Percentiles rank a stretch among this genome's conserved stretches.
Conservation (phyloP, 2,113 vertebrate species). For the Esox niger region DNA sequence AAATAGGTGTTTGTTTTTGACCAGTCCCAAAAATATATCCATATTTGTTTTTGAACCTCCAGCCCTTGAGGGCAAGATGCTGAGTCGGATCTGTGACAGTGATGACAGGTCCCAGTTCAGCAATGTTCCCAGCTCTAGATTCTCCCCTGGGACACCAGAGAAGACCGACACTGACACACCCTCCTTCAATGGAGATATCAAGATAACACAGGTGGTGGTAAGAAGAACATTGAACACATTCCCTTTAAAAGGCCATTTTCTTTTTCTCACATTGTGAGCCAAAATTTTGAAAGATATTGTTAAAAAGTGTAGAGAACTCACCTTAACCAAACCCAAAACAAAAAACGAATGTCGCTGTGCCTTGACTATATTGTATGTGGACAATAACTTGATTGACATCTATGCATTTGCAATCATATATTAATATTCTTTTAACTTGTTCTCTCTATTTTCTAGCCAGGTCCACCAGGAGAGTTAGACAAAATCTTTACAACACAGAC, state of each 20-base stretch:
- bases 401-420: too few species aligned
- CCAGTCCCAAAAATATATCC: background rate
- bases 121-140: slow-evolving; percentile 35
- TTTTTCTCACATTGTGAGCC: too few species aligned
- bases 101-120: slow-evolving; percentile 56
- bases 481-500: background rate
- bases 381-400: too few species aligned
- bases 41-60: slow-evolving; percentile 17
- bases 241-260: background rate
- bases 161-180: slow-evolving; percentile 41
- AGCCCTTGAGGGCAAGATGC: slow-evolving; percentile 77
- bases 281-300: too few species aligned
- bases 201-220: slow-evolving; percentile 46
- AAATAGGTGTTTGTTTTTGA: slow-evolving; percentile 1
- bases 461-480: slow-evolving; percentile 20
- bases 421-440: too few species aligned
- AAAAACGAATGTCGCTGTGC: too few species aligned
- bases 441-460: slow-evolving; percentile 42
- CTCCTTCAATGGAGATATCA: slow-evolving; percentile 44
- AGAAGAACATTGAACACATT: slow-evolving; percentile 7
- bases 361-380: too few species aligned
- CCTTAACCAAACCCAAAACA: too few species aligned
- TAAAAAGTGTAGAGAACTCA: too few species aligned
- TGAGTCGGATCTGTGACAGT: slow-evolving; percentile 75
- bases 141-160: slow-evolving; percentile 42